Evolutionary conservation across 2,888 invertebrate species (phyloP).

Genomic region (Eupithecia inturbata): DNA sequence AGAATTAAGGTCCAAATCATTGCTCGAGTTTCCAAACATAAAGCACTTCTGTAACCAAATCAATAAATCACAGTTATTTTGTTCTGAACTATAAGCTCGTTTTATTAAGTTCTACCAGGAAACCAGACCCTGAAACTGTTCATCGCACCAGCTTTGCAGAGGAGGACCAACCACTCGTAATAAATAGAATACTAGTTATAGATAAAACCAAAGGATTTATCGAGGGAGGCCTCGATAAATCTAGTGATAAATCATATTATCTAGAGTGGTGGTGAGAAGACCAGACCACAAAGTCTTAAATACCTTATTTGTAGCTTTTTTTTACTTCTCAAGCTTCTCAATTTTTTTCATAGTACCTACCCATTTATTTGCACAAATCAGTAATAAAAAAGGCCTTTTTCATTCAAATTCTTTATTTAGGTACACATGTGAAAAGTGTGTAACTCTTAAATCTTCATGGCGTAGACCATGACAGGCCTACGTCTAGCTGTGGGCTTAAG

Average conservation of each 20-base stretch:
- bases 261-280: background rate
- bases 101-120: conserved; percentile 3
- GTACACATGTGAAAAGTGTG: too few relatives aligned
- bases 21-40: background rate
- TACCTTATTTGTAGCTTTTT: too few relatives aligned
- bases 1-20: background rate
- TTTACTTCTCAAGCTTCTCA: too few relatives aligned
- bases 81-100: background rate
- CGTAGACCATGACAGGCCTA: too few relatives aligned
- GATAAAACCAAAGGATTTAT: background rate
- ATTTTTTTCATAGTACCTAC: too few relatives aligned
- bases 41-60: background rate
- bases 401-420: too few relatives aligned
- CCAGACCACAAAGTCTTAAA: background rate
- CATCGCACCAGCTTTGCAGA: background rate
- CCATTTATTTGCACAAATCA: too few relatives aligned
- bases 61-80: background rate
- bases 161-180: background rate
- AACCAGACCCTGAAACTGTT: background rate
- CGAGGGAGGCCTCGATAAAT: too few relatives aligned
- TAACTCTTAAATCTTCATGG: background rate
- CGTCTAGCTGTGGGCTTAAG: background rate
- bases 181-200: background rate
- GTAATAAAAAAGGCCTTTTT: too few relatives aligned
- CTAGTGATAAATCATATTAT: background rate